Evolutionary conservation across 2,797 vertebrate species (phyloP).

Genomic region (Syncerus caffer): DNA sequence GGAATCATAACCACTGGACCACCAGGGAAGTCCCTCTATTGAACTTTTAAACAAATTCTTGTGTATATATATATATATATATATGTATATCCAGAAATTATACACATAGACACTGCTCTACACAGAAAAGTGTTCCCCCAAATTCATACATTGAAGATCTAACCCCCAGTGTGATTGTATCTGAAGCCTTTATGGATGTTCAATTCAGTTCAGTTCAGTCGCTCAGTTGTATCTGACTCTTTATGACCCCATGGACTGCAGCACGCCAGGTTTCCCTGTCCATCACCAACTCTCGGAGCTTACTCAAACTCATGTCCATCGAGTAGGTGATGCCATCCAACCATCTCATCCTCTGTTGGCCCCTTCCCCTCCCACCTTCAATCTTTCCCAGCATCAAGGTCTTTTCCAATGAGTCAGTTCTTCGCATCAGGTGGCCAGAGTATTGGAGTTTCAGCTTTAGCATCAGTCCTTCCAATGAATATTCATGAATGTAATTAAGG

Average conservation of each 20-base stretch:
- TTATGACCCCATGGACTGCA: background rate
- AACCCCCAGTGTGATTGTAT: background rate
- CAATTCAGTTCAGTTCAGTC: background rate
- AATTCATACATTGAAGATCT: background rate
- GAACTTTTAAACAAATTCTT: background rate
- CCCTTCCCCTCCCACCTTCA: background rate
- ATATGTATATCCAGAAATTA: background rate
- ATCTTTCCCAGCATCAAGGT: background rate
- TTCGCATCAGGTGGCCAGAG: background rate
- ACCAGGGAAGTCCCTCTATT: background rate
- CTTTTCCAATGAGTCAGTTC: background rate
- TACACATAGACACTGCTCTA: background rate
- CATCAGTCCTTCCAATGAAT: background rate
- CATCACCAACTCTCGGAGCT: background rate
- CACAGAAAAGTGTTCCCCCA: background rate
- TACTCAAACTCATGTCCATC: background rate
- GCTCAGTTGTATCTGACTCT: background rate
- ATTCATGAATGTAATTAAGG: background rate
- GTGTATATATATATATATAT: background rate
- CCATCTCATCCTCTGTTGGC: background rate
- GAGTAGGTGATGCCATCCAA: background rate
- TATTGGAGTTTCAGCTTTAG: background rate
- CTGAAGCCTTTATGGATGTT: background rate
- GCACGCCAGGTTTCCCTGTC: background rate
- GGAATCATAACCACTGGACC: background rate